phyloP scores from a whole-genome alignment of 2,888 invertebrate genomes.

The Cosmia trapezina region DNA sequence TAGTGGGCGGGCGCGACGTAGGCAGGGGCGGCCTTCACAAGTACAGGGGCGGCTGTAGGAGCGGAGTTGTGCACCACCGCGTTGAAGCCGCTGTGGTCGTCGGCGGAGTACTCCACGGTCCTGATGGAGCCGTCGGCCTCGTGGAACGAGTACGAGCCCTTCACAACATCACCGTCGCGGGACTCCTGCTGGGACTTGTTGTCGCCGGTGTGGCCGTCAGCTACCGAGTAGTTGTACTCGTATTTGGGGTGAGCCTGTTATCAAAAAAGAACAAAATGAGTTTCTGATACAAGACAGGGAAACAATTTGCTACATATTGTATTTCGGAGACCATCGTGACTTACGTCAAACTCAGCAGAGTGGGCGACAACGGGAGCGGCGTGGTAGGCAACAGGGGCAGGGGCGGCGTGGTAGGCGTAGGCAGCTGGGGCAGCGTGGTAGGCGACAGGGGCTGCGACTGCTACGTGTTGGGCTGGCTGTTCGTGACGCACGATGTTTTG shows the following conservation, averaged over 20 bases:
- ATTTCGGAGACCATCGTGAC: background rate
- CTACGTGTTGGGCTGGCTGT: slow-evolving; percentile 66
- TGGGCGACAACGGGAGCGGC: slow-evolving; percentile 68
- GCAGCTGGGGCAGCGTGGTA: slow-evolving; percentile 42
- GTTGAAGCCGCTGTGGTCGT: slow-evolving; percentile 84
- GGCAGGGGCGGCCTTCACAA: slow-evolving; percentile 53
- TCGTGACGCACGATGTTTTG: slow-evolving; percentile 79
- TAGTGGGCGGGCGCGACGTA: slow-evolving; percentile 63
- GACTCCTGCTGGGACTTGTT: slow-evolving; percentile 86
- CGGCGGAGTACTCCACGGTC: slow-evolving; percentile 87
- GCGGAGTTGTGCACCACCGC: slow-evolving; percentile 75
- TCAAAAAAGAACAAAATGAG: slow-evolving; percentile 44
- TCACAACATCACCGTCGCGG: slow-evolving; percentile 88
- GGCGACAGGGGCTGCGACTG: slow-evolving; percentile 61
- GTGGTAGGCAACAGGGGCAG: slow-evolving; percentile 61
- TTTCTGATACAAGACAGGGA: slow-evolving; percentile 60
- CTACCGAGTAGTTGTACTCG: slow-evolving; percentile 84
- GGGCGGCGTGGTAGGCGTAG: slow-evolving; percentile 44
- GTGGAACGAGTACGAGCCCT: slow-evolving; percentile 89
- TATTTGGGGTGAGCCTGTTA: slow-evolving; percentile 85
- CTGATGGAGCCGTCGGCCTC: slow-evolving; percentile 88
- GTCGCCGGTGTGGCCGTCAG: slow-evolving; percentile 87
- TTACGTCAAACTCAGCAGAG: slow-evolving; percentile 41
- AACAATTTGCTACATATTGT: background rate
- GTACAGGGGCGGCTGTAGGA: slow-evolving; percentile 62